These are phyloP conservation scores for Nebria ingens DNA, from an alignment of 1,140 invertebrate species.

Conservation along the genomic window DNA sequence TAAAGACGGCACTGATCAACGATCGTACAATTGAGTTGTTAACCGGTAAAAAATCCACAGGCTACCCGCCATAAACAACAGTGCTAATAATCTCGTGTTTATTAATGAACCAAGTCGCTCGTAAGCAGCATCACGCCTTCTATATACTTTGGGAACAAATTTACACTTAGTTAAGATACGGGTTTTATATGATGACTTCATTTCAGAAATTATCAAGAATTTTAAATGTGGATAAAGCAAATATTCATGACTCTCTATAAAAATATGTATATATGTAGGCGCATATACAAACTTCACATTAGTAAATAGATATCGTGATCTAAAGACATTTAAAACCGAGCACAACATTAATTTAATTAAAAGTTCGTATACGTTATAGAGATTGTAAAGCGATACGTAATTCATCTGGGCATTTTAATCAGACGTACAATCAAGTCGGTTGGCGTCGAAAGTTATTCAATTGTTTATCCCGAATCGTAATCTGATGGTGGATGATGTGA, in stretches of 20 bases:
- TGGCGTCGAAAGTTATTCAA: neutral
- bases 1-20: too few relatives aligned
- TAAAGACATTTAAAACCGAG: neutral
- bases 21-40: neutral
- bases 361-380: neutral
- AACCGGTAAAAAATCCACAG: neutral
- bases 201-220: neutral
- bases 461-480: neutral
- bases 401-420: too few relatives aligned
- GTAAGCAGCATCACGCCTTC: neutral
- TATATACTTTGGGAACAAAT: too few relatives aligned
- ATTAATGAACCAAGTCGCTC: neutral
- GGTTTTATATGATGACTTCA: neutral
- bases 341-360: neutral
- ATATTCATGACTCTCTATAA: neutral
- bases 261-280: neutral
- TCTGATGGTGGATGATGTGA: neutral
- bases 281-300: neutral
- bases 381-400: neutral
- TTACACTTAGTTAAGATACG: neutral
- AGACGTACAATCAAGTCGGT: too few relatives aligned
- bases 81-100: neutral
- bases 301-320: neutral
- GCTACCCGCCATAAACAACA: neutral
- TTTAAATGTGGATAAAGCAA: neutral